These are phyloP conservation scores for Zygogramma bicolorata DNA, from an alignment of 2,888 invertebrate species.

Conservation along the genomic window DNA sequence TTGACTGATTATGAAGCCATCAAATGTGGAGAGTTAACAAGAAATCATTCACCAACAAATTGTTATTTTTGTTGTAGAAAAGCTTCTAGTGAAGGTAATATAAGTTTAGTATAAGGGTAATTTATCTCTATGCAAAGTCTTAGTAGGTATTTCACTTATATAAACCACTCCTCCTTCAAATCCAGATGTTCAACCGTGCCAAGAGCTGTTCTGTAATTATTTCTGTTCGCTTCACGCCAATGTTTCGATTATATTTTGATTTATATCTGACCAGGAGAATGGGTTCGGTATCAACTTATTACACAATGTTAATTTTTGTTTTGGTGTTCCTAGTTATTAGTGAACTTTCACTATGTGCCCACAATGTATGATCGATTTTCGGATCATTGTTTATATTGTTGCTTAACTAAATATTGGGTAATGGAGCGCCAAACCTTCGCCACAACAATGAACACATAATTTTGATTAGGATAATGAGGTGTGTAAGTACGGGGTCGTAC, in stretches of 20 bases:
- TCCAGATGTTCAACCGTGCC: not conserved
- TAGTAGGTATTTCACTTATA: too few species aligned
- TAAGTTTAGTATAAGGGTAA: too few species aligned
- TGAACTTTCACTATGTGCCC: slow-evolving; percentile 14
- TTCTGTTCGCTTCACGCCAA: not conserved
- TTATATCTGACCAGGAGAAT: not conserved
- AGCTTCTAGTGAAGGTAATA: too few species aligned
- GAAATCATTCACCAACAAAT: too few species aligned
- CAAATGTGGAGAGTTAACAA: too few species aligned
- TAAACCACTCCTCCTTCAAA: not conserved
- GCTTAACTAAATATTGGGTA: not conserved
- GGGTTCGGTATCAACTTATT: not conserved
- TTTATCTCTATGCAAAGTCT: too few species aligned
- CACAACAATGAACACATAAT: not conserved
- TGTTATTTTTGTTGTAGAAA: too few species aligned
- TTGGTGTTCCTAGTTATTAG: slow-evolving; percentile 2
- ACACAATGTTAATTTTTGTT: slow-evolving; percentile 2
- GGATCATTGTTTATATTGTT: slow-evolving; percentile 9
- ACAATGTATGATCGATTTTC: slow-evolving; percentile 21
- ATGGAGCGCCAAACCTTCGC: not conserved
- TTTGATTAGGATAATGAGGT: too few species aligned
- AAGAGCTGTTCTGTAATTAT: not conserved
- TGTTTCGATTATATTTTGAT: not conserved
- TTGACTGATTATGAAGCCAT: too few species aligned
- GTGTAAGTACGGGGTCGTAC: too few species aligned